Percentiles rank a stretch among this genome's conserved stretches.
Conservation (phyloP, 2,888 invertebrate species). For the Drosophila paramelanica region DNA sequence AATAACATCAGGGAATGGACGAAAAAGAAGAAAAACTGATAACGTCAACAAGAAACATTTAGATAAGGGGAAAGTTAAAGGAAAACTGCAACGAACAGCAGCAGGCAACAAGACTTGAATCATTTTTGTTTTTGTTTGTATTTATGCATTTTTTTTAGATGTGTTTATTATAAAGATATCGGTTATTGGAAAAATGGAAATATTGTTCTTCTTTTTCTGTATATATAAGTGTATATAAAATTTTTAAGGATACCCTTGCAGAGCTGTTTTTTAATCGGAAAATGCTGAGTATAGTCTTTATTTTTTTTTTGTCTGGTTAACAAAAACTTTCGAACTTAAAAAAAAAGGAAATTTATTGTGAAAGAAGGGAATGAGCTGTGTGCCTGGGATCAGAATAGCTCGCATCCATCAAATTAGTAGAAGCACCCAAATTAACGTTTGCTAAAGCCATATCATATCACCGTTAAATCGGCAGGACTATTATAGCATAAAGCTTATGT, state of each 20-base stretch:
- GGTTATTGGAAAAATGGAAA: slow-evolving; percentile 39
- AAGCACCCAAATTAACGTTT: no score
- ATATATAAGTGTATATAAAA: slow-evolving; percentile 2
- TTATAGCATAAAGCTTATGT: no score
- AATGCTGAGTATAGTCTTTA: no score
- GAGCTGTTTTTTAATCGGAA: not conserved
- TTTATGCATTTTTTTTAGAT: slow-evolving; percentile 19
- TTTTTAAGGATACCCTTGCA: not conserved
- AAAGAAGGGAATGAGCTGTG: no score
- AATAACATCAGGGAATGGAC: no score
- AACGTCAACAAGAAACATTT: not conserved
- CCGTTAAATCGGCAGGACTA: no score
- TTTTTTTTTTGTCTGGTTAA: no score
- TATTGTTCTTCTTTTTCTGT: slow-evolving; percentile 11
- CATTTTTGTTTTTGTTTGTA: slow-evolving; percentile 1
- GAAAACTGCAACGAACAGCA: not conserved
- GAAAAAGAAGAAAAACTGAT: not conserved
- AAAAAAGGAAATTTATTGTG: no score
- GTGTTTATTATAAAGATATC: slow-evolving; percentile 38
- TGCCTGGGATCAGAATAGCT: no score
- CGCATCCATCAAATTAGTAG: no score
- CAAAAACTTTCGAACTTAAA: no score
- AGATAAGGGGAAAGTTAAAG: not conserved
- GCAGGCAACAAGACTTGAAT: not conserved
- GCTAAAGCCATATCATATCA: no score